Evolutionary conservation across 2,797 vertebrate genomes (phyloP).

Genomic region (Etheostoma perlongum): DNA sequence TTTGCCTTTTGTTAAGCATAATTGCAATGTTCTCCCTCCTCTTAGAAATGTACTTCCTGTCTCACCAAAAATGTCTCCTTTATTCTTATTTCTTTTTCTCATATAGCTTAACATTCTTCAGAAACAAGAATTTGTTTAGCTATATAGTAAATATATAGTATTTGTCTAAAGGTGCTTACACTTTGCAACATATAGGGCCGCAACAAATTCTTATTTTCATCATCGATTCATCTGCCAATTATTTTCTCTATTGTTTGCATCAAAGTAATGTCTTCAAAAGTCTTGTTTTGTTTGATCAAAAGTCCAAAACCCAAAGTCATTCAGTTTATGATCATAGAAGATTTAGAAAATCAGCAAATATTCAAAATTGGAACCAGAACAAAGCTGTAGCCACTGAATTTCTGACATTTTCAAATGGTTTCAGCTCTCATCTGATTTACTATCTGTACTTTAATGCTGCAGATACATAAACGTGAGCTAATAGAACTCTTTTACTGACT

Average conservation of each 20-base stretch:
- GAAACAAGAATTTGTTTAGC: background rate
- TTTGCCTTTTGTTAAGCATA: background rate
- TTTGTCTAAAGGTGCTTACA: background rate
- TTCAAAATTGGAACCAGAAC: background rate
- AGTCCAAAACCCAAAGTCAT: background rate
- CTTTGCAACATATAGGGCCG: background rate
- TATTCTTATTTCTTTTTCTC: background rate
- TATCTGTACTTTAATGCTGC: background rate
- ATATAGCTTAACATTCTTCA: background rate
- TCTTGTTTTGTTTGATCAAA: background rate
- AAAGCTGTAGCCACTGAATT: too few relatives aligned
- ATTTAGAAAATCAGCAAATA: background rate
- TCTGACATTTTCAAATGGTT: background rate
- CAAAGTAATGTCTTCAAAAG: background rate
- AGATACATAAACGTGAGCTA: conserved; percentile 5
- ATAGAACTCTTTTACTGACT: background rate
- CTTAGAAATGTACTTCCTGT: conserved; percentile 5
- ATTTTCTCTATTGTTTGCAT: background rate
- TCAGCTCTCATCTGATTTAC: background rate
- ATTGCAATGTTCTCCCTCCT: background rate
- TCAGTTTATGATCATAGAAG: background rate
- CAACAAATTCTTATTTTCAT: background rate
- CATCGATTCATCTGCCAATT: background rate
- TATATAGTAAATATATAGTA: background rate
- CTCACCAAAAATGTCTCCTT: background rate